Evolutionary conservation across 2,113 vertebrate species (phyloP), one percentile per base, ranked within the genome.

Genomic region (Athene cunicularia): DNA sequence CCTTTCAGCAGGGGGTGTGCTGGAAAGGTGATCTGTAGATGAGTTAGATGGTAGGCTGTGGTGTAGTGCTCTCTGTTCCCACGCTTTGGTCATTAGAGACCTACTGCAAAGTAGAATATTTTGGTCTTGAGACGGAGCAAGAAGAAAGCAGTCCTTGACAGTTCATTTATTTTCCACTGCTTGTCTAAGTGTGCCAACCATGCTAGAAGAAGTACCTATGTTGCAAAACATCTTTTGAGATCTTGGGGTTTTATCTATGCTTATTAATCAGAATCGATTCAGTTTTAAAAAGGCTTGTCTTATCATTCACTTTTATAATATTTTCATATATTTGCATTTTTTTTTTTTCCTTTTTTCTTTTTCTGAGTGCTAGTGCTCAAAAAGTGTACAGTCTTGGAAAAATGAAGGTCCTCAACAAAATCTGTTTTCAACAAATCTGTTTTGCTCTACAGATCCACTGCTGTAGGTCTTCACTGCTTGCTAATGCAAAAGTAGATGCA

Each of bases 161-260:
- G 41, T 11, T 47, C n/a, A 1, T 23, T 92, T 53, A 18, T 62
- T 90, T 86, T 45, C 28, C 76, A 81, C 18, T 19, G 41, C 9
- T 52, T 74, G 59, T 39, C 35, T 20, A 28, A 49, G 32, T 50
- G n/a, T 55, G 14, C 14, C 13, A n/a, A 19, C 13, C 9, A 32
- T 0, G 2, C 3, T 50, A 50, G 37, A 21, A 8, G 28, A 47
- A 35, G 12, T 13, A 18, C 6, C 45, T 2, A 0, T 12, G 17
- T 22, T 63, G 52, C 28, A 62, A 76, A 62, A 45, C 3, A 24
- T 3, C 8, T 33, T 85, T 80, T 39, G 13, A 67, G 35, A 72
- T 2, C 9, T 14, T 64, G 12, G 4, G 5, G 47, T 90, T 79
- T 41, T 16, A 39, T 66, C 33, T 62, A 5, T 26, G 4, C 2